Conservation (phyloP, 2,113 vertebrate genomes). For the Limanda limanda region DNA sequence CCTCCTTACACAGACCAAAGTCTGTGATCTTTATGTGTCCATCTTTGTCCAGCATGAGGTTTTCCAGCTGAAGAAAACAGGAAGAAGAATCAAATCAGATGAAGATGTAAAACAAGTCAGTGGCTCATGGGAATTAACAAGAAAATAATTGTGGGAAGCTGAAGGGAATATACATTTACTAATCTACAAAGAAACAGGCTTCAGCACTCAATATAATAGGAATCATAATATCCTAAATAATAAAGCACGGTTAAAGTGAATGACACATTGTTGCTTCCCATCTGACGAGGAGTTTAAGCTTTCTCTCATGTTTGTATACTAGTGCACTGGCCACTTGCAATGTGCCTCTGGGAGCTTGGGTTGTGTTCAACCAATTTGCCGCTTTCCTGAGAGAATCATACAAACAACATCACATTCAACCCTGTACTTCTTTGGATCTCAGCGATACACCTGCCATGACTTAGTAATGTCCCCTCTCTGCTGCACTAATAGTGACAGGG, state of each 20-base stretch:
- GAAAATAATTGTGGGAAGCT: background rate
- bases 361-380: background rate
- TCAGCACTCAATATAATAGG: no score
- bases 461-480: background rate
- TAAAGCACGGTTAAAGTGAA: no score
- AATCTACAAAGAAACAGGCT: no score
- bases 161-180: no score
- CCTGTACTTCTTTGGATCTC: background rate
- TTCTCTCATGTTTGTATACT: no score
- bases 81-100: background rate
- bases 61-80: conserved; percentile 87
- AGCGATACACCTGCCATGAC: background rate
- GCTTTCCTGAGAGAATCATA: no score
- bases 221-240: no score
- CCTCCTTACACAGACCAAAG: conserved; percentile 95
- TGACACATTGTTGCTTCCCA: no score
- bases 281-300: no score
- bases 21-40: conserved; percentile 97
- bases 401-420: background rate
- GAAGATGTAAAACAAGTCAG: background rate
- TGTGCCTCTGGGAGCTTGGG: no score
- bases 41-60: conserved; percentile 96
- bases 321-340: no score
- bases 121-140: background rate
- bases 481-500: no score